Percentiles rank a stretch among this genome's conserved stretches.
phyloP scores from a whole-genome alignment of 2,113 vertebrate genomes.

The Telmatochromis brachygnathus region DNA sequence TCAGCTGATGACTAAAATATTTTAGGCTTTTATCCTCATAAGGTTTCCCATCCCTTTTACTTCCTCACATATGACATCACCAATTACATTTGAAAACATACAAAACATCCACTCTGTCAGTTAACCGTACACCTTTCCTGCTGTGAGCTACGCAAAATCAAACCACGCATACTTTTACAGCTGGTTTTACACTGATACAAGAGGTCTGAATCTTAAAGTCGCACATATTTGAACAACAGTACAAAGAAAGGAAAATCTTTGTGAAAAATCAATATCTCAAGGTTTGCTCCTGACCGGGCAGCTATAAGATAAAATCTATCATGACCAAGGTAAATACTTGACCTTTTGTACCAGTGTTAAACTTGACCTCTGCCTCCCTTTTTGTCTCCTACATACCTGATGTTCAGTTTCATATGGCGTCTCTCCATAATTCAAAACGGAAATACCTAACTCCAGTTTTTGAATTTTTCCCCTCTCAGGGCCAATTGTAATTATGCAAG shows the following conservation, averaged over 20 bases:
- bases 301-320: background rate
- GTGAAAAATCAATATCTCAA: constrained; percentile 8
- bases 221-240: background rate
- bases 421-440: constrained; percentile 13
- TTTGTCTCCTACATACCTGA: constrained; percentile 16
- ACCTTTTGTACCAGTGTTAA: constrained; percentile 22
- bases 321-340: background rate
- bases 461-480: background rate
- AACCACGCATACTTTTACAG: background rate
- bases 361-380: background rate
- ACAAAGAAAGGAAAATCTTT: constrained; percentile 6
- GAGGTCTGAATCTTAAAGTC: background rate
- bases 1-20: constrained; percentile 3
- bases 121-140: background rate
- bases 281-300: background rate
- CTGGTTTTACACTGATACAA: background rate
- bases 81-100: constrained; percentile 10
- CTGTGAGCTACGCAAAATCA: background rate
- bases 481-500: background rate
- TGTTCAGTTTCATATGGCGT: constrained; percentile 45
- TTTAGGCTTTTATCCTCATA: constrained; percentile 29
- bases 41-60: background rate
- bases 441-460: constrained; percentile 1
- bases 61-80: constrained; percentile 15
- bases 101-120: constrained; percentile 18